These are phyloP conservation scores for Strix aluco DNA, from an alignment of 2,113 vertebrate species.

Conservation along the genomic window DNA sequence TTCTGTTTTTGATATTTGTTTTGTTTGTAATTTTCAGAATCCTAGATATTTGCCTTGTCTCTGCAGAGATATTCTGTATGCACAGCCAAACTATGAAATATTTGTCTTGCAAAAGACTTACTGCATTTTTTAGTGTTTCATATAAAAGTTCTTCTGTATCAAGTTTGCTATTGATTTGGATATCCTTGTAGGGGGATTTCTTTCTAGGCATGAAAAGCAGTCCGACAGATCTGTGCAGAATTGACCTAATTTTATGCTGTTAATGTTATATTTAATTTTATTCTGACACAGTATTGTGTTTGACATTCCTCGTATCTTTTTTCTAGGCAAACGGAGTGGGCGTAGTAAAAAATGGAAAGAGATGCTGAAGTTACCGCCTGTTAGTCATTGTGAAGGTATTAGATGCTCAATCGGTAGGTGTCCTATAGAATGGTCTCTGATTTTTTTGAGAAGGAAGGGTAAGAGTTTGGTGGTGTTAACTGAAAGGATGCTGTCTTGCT, in stretches of 20 bases:
- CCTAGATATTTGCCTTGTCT: neutral
- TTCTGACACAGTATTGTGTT: neutral
- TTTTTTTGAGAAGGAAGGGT: neutral
- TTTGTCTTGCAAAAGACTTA: neutral
- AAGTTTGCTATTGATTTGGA: neutral
- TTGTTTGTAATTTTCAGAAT: neutral
- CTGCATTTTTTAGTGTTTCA: neutral
- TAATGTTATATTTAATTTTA: neutral
- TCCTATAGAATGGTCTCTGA: neutral
- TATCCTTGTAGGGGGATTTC: neutral
- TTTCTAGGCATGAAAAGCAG: neutral
- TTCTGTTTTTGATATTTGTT: neutral
- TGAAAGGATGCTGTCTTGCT: neutral
- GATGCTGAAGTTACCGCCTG: constrained; percentile 88
- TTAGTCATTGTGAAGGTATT: constrained; percentile 86
- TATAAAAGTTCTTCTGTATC: neutral
- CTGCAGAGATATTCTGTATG: neutral
- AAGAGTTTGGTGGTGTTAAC: neutral
- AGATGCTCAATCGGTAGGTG: constrained; percentile 83
- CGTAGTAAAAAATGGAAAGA: constrained; percentile 94
- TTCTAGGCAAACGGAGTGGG: constrained; percentile 84
- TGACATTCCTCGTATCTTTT: neutral
- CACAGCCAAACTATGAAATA: neutral
- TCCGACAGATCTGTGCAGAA: neutral
- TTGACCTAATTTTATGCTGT: neutral